Conservation (phyloP, 2,888 invertebrate genomes). For the Amiota mariae region DNA sequence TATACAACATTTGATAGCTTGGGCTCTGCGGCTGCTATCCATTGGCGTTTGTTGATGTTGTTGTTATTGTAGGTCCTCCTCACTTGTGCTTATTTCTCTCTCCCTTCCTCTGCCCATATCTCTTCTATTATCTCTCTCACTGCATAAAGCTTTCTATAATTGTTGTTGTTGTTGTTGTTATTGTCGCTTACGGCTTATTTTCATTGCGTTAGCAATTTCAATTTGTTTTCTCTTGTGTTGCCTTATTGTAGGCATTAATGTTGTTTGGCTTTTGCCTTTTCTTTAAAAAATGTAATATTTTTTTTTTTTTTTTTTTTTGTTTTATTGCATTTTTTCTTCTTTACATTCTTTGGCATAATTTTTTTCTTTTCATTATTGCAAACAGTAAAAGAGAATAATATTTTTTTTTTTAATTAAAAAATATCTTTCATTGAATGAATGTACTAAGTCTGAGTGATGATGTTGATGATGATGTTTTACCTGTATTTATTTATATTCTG, state of each 20-base stretch:
- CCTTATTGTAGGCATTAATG: too few species aligned
- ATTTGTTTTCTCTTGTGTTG: background rate
- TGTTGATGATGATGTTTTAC: too few species aligned
- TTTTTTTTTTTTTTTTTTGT: background rate
- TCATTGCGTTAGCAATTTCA: conserved; percentile 23
- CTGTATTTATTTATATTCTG: background rate
- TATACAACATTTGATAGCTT: conserved; percentile 6
- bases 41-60: background rate
- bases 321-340: too few species aligned
- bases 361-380: conserved; percentile 5
- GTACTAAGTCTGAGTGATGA: background rate
- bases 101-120: background rate
- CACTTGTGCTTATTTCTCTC: conserved; percentile 7
- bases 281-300: background rate
- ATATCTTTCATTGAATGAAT: conserved; percentile 17
- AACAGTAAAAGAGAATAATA: conserved; percentile 2
- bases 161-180: conserved; percentile 10
- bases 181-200: conserved; percentile 26
- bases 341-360: background rate
- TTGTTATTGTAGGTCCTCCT: too few species aligned
- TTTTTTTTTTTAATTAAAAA: conserved; percentile 24
- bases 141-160: background rate
- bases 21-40: background rate
- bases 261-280: background rate
- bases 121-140: background rate